A percentile compares a stretch with the other conserved stretches of the same genome.
Evolutionary conservation across 2,113 vertebrate species (phyloP).

Genomic region (Raja brachyura): DNA sequence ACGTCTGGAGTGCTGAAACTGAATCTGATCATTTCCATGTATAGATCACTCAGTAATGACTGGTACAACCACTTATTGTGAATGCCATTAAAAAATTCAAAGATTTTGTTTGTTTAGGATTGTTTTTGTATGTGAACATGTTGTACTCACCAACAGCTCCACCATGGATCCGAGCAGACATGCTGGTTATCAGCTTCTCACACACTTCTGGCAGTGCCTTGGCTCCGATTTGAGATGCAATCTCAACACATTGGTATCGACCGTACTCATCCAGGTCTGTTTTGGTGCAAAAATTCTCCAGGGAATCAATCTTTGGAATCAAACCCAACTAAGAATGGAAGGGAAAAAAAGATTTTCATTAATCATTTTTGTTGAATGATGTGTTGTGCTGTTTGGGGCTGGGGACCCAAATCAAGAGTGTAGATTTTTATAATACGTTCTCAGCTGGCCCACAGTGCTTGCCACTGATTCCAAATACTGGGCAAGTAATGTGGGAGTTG

Average conservation of each 20-base stretch:
- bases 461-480: too few species aligned
- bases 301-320: slow-evolving; percentile 62
- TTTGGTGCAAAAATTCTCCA: slow-evolving; percentile 65
- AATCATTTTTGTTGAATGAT: not conserved
- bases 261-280: slow-evolving; percentile 59
- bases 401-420: not conserved
- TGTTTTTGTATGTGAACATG: not conserved
- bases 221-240: slow-evolving; percentile 52
- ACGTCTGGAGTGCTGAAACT: not conserved
- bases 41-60: not conserved
- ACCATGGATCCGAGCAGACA: slow-evolving; percentile 68
- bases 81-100: not conserved
- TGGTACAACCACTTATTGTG: not conserved
- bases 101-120: not conserved
- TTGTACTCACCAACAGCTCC: slow-evolving; percentile 65
- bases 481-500: too few species aligned
- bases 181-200: slow-evolving; percentile 58
- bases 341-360: slow-evolving; percentile 41
- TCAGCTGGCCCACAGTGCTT: too few species aligned
- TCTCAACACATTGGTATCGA: slow-evolving; percentile 62
- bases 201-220: slow-evolving; percentile 55
- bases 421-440: too few species aligned
- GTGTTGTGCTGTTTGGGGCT: not conserved
- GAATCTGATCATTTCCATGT: not conserved
- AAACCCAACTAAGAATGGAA: slow-evolving; percentile 62